phyloP scores from a whole-genome alignment of 1,140 invertebrate genomes.

The Liolophura sinensis region DNA sequence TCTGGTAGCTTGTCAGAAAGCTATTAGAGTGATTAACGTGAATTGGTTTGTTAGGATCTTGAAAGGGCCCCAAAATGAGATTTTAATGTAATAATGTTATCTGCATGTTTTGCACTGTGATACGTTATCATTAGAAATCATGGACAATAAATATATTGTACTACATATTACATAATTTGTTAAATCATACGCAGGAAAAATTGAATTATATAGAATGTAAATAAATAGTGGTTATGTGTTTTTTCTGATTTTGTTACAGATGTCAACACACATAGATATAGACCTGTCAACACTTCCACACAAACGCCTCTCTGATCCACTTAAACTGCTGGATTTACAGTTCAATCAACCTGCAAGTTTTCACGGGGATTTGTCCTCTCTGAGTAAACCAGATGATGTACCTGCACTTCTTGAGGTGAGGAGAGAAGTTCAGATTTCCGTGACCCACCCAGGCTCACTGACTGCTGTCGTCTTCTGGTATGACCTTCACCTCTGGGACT shows the following conservation, averaged over 20 bases:
- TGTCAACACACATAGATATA: constrained; percentile 44
- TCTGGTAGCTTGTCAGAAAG: too few species aligned
- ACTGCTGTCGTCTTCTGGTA: constrained; percentile 52
- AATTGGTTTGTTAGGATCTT: too few species aligned
- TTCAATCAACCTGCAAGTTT: constrained; percentile 23
- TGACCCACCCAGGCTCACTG: constrained; percentile 30
- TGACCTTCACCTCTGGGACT: constrained; percentile 35
- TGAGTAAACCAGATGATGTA: constrained; percentile 4
- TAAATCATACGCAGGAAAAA: background rate
- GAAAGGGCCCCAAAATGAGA: too few species aligned
- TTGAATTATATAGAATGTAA: background rate
- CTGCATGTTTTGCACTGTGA: background rate
- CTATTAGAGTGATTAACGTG: too few species aligned
- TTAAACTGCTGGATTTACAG: constrained; percentile 38
- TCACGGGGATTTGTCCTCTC: too few species aligned
- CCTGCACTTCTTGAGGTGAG: constrained; percentile 30
- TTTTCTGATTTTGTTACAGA: constrained; percentile 34
- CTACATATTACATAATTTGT: background rate
- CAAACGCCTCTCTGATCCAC: constrained; percentile 36
- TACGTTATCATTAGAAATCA: background rate
- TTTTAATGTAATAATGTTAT: background rate
- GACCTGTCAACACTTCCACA: constrained; percentile 42
- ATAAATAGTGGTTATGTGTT: background rate
- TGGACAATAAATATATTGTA: background rate
- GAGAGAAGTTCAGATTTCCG: constrained; percentile 21